Evolutionary conservation across 2,888 invertebrate genomes (phyloP), one percentile per base, ranked within the genome.

Genomic region (Nysson spinosus): DNA sequence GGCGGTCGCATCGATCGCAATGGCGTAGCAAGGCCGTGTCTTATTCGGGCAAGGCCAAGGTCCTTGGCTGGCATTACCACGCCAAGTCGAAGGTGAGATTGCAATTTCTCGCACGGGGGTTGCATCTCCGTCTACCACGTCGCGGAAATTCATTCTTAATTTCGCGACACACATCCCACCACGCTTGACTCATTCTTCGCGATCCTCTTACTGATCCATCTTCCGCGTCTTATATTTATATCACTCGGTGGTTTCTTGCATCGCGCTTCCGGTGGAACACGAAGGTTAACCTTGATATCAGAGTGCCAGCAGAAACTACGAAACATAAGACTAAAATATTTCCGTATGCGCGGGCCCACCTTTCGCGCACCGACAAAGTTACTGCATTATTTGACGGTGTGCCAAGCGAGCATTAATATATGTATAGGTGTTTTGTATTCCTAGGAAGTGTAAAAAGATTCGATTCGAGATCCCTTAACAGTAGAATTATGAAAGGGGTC

Each of bases 11-110:
- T 83, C 83, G 83, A 84, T 84, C 82, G 75, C n/a, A n/a, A 67
- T 74, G 76, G 77, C 72, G n/a, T n/a, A n/a, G n/a, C 81, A 83
- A 84, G 83, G 83, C 57, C 72, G 69, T 65, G 64, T 71, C 75
- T 76, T 76, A 76, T 76, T 76, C 82, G 83, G 82, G 82, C 82
- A 83, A 83, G 83, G 83, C 82, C 84, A 84, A 83, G 83, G 83
- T 79, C 82, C 73, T 75, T 73, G 72, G 78, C 77, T 81, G 78
- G 79, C 77, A 79, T 75, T 78, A 75, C 79, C 67, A n/a, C n/a
- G 64, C 51, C 72, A 60, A 61, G 70, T 63, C 72, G 69, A 70
- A 75, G 69, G 78, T 74, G 78, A 72, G 69, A 69, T 72, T 61
- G 75, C 72, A 57, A 56, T 75, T 75, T 74, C 62, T 55, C 65